Evolutionary conservation across 2,797 vertebrate genomes (phyloP).

Genomic region (Aplochiton taeniatus): DNA sequence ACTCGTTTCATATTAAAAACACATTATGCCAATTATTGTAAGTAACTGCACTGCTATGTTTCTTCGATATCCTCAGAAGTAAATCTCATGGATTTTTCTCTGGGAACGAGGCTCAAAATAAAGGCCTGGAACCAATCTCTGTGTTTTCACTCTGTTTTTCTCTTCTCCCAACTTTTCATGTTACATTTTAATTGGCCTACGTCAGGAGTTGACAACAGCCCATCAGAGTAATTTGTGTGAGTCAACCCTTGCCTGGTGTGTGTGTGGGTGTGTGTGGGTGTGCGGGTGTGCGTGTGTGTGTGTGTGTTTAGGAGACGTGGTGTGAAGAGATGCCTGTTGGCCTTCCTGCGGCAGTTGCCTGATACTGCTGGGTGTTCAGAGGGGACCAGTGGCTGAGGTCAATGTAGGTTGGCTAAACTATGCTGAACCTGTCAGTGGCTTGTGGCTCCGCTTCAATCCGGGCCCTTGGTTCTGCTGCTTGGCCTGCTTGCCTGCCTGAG

Average conservation of each 20-base stretch:
- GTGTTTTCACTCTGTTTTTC: slow-evolving; percentile 13
- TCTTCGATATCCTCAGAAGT: slow-evolving; percentile 30
- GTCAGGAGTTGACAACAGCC: slow-evolving; percentile 24
- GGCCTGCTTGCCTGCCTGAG: too few relatives aligned
- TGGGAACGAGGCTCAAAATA: slow-evolving; percentile 27
- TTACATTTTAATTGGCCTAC: slow-evolving; percentile 40
- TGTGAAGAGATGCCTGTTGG: not conserved
- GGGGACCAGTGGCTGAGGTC: too few relatives aligned
- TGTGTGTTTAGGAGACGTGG: slow-evolving; percentile 13
- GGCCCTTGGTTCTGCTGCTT: too few relatives aligned
- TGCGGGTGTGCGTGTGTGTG: slow-evolving; percentile 3
- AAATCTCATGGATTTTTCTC: slow-evolving; percentile 22
- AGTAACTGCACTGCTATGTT: slow-evolving; percentile 27
- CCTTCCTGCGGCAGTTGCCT: not conserved
- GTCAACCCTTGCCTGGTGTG: not conserved
- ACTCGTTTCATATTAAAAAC: not conserved
- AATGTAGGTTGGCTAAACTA: too few relatives aligned
- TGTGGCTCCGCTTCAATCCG: too few relatives aligned
- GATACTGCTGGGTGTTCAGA: too few relatives aligned
- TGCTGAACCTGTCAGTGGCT: too few relatives aligned
- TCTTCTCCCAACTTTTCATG: slow-evolving; percentile 32
- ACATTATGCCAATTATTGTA: slow-evolving; percentile 15
- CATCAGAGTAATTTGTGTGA: slow-evolving; percentile 16
- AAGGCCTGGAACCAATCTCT: slow-evolving; percentile 17
- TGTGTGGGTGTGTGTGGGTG: slow-evolving; percentile 12